These are phyloP conservation scores for Sinocyclocheilus maitianheensis DNA, from an alignment of 2,113 vertebrate genomes.

Conservation along the genomic window DNA sequence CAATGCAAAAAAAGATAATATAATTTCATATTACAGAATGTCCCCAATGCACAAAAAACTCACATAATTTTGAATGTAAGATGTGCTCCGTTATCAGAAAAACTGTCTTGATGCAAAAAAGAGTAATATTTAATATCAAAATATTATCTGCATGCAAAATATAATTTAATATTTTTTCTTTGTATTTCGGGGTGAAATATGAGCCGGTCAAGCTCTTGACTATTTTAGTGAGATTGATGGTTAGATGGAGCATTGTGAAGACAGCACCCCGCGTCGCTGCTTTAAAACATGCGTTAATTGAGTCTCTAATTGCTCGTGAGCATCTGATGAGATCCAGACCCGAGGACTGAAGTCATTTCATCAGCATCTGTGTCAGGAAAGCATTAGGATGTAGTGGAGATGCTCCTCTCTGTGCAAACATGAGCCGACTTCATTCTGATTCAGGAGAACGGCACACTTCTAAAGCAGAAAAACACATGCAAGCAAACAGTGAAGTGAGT, in stretches of 20 bases:
- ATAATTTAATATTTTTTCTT: not conserved
- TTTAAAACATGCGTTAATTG: not conserved
- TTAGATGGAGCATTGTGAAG: not conserved
- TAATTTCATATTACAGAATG: too few species aligned
- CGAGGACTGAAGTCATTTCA: conserved; percentile 3
- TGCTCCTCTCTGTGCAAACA: not conserved
- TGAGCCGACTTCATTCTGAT: not conserved
- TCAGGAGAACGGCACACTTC: not conserved
- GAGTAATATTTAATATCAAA: not conserved
- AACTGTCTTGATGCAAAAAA: not conserved
- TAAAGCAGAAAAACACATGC: not conserved
- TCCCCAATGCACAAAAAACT: too few species aligned
- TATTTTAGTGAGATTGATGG: not conserved
- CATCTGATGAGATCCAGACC: not conserved
- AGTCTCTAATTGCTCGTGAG: not conserved
- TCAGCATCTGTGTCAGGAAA: not conserved
- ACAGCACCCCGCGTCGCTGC: not conserved
- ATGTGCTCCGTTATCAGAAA: not conserved
- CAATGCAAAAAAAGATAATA: too few species aligned
- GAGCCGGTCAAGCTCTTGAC: not conserved
- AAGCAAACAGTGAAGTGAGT: not conserved
- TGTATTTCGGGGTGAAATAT: not conserved
- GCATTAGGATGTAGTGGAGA: not conserved
- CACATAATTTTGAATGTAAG: not conserved
- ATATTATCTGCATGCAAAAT: not conserved